These are phyloP conservation scores for Brachionus rubens DNA, from an alignment of 1,140 invertebrate genomes.

Conservation along the genomic window DNA sequence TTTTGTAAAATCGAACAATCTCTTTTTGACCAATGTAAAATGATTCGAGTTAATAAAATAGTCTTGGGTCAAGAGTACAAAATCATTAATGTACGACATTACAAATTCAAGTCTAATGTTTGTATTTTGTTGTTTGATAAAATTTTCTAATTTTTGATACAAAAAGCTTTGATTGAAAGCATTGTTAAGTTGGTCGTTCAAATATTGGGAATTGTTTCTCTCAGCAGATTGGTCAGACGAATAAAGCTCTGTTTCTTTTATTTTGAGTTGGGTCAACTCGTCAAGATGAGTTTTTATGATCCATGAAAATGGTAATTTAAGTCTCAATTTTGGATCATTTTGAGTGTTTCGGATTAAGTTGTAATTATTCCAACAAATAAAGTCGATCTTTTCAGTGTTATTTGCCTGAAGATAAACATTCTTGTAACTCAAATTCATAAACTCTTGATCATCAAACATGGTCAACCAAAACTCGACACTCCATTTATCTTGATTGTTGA, in stretches of 20 bases:
- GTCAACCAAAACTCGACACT: neutral
- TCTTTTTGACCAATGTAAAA: neutral
- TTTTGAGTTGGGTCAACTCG: neutral
- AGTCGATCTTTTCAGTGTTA: slow-evolving; percentile 7
- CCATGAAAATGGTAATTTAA: slow-evolving; percentile 27
- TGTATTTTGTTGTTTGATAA: neutral
- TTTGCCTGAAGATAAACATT: neutral
- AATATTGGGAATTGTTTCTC: neutral
- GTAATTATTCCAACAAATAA: slow-evolving; percentile 1
- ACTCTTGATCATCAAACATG: slow-evolving; percentile 1
- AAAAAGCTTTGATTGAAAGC: slow-evolving; percentile 1
- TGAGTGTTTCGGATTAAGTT: neutral
- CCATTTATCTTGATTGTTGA: neutral
- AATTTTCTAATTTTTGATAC: neutral
- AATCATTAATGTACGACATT: neutral
- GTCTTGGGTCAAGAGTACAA: neutral
- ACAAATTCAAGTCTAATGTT: neutral
- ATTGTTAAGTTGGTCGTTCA: neutral
- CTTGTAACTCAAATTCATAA: neutral
- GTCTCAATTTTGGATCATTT: neutral
- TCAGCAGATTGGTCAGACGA: neutral
- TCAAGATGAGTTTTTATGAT: slow-evolving; percentile 15
- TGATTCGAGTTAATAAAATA: neutral
- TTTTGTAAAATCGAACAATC: neutral
- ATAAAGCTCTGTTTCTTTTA: neutral